A percentile compares a stretch with the other conserved stretches of the same genome.
Evolutionary conservation across 2,888 invertebrate genomes (phyloP).

Genomic region (Stenotaenia linearis): DNA sequence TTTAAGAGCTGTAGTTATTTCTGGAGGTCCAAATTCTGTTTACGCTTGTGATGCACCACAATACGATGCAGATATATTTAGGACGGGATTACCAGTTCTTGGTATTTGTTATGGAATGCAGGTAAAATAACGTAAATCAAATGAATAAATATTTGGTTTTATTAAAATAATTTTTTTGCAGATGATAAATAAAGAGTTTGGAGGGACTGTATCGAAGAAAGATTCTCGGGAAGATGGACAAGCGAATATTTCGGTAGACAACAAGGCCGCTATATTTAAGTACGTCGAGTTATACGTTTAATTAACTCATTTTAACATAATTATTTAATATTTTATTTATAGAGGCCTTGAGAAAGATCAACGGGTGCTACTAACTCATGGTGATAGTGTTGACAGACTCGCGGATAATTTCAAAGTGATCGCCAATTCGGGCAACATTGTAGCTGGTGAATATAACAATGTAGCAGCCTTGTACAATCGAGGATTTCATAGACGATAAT

Average conservation of each 20-base stretch:
- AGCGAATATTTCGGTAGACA: conserved; percentile 79
- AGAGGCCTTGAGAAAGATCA: conserved; percentile 83
- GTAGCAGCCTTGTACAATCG: conserved; percentile 15
- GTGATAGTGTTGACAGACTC: conserved; percentile 88
- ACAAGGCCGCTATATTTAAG: conserved; percentile 86
- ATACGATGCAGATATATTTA: conserved; percentile 93
- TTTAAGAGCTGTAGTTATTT: conserved; percentile 86
- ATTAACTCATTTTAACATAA: background rate
- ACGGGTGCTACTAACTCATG: conserved; percentile 90
- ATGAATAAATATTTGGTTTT: background rate
- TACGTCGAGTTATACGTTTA: conserved; percentile 50
- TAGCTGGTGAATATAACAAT: conserved; percentile 52
- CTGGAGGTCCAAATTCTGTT: conserved; percentile 96
- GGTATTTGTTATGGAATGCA: conserved; percentile 99
- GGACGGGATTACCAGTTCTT: conserved; percentile 83
- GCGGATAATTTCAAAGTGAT: conserved; percentile 82
- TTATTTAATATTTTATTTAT: conserved; percentile 38
- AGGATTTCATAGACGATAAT: background rate
- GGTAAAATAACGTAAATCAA: conserved; percentile 42
- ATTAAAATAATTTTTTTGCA: conserved; percentile 47
- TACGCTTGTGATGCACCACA: conserved; percentile 88
- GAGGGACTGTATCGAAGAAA: conserved; percentile 81
- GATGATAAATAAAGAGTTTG: conserved; percentile 96
- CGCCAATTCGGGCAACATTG: conserved; percentile 74
- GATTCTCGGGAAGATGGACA: conserved; percentile 91